Evolutionary conservation across 2,113 vertebrate species (phyloP).

Genomic region (Sander lucioperca): DNA sequence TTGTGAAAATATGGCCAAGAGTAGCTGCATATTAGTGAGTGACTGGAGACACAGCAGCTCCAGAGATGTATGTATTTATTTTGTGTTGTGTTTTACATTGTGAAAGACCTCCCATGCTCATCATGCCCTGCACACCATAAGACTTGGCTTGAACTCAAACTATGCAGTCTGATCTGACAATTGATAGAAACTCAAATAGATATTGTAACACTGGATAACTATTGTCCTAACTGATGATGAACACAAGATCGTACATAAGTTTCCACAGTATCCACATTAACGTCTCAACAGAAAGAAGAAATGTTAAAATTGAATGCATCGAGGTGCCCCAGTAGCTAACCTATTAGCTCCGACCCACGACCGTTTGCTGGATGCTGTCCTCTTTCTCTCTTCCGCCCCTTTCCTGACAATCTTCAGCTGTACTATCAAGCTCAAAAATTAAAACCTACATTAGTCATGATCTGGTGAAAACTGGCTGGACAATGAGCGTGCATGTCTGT

Average conservation of each 20-base stretch:
- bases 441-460: conserved; percentile 36
- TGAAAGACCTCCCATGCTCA: neutral
- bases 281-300: neutral
- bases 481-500: neutral
- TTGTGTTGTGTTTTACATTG: neutral
- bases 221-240: neutral
- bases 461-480: conserved; percentile 32
- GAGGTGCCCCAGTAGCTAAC: too few species aligned
- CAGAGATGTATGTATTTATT: neutral
- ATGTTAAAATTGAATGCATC: neutral
- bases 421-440: too few species aligned
- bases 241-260: neutral
- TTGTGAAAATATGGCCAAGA: neutral
- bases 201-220: too few species aligned
- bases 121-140: neutral
- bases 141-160: neutral
- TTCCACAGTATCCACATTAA: neutral
- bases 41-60: neutral
- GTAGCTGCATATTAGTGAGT: neutral
- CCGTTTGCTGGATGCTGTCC: too few species aligned
- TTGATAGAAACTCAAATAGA: neutral
- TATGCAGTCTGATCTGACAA: neutral
- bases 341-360: too few species aligned
- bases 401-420: too few species aligned
- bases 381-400: too few species aligned